Conservation (phyloP, 2,113 vertebrate genomes). For the Bolborhynchus lineola region DNA sequence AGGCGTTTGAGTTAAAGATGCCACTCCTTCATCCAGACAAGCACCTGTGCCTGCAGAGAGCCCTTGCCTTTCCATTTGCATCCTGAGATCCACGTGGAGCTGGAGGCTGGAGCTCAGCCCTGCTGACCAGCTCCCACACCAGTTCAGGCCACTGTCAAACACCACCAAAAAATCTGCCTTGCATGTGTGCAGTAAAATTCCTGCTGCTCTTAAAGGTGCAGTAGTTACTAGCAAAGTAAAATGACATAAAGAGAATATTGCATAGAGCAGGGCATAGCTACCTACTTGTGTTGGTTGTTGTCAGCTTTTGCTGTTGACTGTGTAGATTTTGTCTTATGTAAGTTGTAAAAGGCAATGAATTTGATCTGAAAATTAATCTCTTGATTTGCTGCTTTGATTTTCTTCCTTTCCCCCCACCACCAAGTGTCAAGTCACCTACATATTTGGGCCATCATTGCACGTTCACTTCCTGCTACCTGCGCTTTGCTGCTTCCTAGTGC, state of each 20-base stretch:
- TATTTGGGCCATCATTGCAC: neutral
- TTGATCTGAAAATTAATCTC: neutral
- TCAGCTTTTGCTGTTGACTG: neutral
- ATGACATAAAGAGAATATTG: neutral
- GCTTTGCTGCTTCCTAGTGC: neutral
- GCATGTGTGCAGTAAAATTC: neutral
- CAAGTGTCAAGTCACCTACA: neutral
- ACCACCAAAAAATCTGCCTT: neutral
- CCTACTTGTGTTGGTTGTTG: accelerated
- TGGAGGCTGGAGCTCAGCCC: neutral
- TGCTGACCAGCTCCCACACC: neutral
- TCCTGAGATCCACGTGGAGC: neutral
- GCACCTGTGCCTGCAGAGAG: neutral
- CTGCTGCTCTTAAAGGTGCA: neutral
- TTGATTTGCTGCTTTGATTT: neutral
- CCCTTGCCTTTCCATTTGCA: neutral
- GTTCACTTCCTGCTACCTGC: neutral
- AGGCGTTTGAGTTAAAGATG: neutral
- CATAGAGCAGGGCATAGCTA: neutral
- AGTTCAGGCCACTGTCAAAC: neutral
- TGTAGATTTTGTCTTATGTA: neutral
- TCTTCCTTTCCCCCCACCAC: neutral
- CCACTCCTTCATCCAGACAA: neutral
- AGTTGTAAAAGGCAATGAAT: neutral
- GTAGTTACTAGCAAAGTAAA: neutral